These are phyloP conservation scores for Elephas maximus DNA, from an alignment of 2,113 vertebrate species.

Conservation along the genomic window DNA sequence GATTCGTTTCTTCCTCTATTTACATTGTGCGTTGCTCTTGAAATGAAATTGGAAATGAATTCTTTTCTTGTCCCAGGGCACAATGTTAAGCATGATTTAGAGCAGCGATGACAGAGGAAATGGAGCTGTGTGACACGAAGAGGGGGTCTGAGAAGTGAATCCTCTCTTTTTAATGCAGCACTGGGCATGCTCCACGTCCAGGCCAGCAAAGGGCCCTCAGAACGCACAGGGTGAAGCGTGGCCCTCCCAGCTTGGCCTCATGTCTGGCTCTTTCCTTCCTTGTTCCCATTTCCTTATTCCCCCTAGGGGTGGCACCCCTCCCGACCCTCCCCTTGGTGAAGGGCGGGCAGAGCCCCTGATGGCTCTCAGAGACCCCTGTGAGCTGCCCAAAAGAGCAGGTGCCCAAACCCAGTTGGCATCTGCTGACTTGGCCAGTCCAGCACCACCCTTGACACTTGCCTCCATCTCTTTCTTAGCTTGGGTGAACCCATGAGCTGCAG, in stretches of 20 bases:
- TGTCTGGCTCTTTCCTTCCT: rapidly evolving
- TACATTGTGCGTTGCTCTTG: background rate
- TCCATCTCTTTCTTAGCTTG: background rate
- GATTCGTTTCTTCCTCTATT: constrained; percentile 37
- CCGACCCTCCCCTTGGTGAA: background rate
- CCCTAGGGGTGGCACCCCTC: rapidly evolving
- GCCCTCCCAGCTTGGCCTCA: rapidly evolving
- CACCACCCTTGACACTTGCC: background rate
- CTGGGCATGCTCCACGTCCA: too few relatives aligned
- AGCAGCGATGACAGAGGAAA: background rate
- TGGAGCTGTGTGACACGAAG: rapidly evolving
- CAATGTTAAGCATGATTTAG: background rate
- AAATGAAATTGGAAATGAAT: background rate
- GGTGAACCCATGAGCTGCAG: rapidly evolving
- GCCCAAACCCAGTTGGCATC: rapidly evolving
- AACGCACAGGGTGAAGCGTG: rapidly evolving
- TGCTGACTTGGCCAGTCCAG: background rate
- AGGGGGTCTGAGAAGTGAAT: rapidly evolving
- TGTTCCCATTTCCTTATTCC: background rate
- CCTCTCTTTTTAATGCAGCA: background rate
- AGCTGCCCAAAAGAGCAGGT: background rate
- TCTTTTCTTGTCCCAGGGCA: background rate
- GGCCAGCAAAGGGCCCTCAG: background rate
- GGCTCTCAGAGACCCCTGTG: too few relatives aligned
- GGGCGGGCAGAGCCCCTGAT: background rate